Percentiles rank a stretch among this genome's conserved stretches.
Conservation (phyloP, 2,113 vertebrate genomes). For the Corythaixoides concolor region DNA sequence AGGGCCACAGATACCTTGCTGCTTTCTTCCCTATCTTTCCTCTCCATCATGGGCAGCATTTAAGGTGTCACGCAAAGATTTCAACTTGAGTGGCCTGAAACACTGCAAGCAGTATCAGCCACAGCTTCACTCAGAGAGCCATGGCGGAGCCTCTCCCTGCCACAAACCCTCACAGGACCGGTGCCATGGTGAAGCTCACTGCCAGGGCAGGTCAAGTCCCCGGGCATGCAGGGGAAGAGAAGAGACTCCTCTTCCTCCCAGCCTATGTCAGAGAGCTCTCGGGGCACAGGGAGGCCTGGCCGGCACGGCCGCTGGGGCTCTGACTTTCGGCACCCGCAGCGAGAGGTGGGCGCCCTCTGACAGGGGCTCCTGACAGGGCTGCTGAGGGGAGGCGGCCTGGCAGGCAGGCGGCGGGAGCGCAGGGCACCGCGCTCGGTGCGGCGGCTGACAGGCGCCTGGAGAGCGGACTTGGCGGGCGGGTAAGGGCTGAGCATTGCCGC, state of each 20-base stretch:
- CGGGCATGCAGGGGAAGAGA: too few relatives aligned
- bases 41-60: not conserved
- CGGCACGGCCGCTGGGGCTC: accelerated
- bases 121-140: too few relatives aligned
- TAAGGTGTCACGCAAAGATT: not conserved
- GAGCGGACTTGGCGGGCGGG: too few relatives aligned
- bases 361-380: not conserved
- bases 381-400: not conserved
- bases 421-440: not conserved
- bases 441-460: not conserved
- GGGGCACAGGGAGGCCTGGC: not conserved
- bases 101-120: not conserved
- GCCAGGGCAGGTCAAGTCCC: not conserved
- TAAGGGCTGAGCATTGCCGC: accelerated
- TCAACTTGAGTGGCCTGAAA: not conserved
- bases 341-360: too few relatives aligned
- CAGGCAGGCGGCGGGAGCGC: accelerated
- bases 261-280: not conserved
- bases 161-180: not conserved
- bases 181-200: accelerated
- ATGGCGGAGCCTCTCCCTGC: accelerated
- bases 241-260: not conserved
- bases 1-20: not conserved
- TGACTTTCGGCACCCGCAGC: not conserved
- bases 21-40: not conserved